These are phyloP conservation scores for Brachionichthys hirsutus DNA, from an alignment of 2,113 vertebrate species.

Conservation along the genomic window DNA sequence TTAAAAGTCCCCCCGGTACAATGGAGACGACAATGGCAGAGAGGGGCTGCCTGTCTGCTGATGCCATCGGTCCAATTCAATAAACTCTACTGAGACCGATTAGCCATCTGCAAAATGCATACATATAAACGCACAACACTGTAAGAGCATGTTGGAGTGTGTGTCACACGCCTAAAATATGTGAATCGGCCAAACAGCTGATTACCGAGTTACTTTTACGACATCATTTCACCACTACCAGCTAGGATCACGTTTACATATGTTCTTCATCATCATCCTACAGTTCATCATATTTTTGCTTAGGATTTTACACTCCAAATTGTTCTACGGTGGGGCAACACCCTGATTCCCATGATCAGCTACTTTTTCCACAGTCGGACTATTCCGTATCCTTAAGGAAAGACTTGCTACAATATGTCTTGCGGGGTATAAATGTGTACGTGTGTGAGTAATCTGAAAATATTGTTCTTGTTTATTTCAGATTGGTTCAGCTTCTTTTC, in stretches of 20 bases:
- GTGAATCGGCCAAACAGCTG: no score
- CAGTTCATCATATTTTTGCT: no score
- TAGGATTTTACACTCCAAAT: no score
- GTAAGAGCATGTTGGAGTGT: slow-evolving; percentile 27
- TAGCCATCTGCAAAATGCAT: slow-evolving; percentile 37
- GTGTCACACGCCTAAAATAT: no score
- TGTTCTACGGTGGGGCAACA: no score
- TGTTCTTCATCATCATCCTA: no score
- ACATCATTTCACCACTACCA: no score
- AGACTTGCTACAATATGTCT: neutral
- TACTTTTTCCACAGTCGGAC: no score
- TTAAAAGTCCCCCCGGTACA: slow-evolving; percentile 64
- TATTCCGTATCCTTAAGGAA: neutral
- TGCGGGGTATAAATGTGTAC: neutral
- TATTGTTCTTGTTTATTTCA: slow-evolving; percentile 31
- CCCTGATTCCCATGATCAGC: no score
- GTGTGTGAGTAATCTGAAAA: slow-evolving; percentile 6
- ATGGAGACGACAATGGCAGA: slow-evolving; percentile 27
- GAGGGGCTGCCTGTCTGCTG: slow-evolving; percentile 46
- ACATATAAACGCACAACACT: slow-evolving; percentile 14
- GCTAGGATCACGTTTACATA: no score
- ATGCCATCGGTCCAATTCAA: slow-evolving; percentile 54
- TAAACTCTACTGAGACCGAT: slow-evolving; percentile 73
- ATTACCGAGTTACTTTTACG: no score
- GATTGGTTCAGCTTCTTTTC: slow-evolving; percentile 33